Evolutionary conservation across 2,888 invertebrate genomes (phyloP).

Genomic region (Carpatolechia fugitivella): DNA sequence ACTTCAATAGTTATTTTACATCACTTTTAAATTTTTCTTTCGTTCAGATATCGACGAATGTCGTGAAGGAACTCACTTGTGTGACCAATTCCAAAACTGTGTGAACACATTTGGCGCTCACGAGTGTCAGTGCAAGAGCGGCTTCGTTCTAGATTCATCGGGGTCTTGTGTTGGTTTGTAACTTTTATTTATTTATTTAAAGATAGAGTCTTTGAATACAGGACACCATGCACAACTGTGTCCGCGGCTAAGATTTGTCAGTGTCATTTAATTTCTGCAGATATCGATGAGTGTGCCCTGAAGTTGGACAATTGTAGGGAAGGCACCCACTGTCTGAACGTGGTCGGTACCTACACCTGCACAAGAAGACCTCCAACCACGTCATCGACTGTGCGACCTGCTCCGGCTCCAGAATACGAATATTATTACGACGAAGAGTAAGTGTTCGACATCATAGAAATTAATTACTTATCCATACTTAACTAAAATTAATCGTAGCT

Average conservation of each 20-base stretch:
- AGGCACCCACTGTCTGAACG: slow-evolving; percentile 89
- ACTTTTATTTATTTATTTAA: background rate
- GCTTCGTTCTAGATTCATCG: slow-evolving; percentile 62
- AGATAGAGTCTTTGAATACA: background rate
- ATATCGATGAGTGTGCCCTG: slow-evolving; percentile 83
- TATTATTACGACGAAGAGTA: slow-evolving; percentile 61
- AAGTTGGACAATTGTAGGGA: slow-evolving; percentile 66
- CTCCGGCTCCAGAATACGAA: slow-evolving; percentile 51
- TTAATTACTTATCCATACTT: background rate
- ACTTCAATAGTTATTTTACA: background rate
- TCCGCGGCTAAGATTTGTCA: background rate
- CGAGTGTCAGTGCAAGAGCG: slow-evolving; percentile 72
- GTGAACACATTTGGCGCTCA: slow-evolving; percentile 74
- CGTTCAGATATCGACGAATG: slow-evolving; percentile 92
- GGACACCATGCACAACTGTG: too few relatives aligned
- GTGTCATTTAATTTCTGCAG: slow-evolving; percentile 45
- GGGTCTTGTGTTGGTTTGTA: slow-evolving; percentile 66
- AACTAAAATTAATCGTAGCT: background rate
- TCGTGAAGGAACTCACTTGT: slow-evolving; percentile 66
- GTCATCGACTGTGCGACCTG: slow-evolving; percentile 25
- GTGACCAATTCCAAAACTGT: slow-evolving; percentile 72
- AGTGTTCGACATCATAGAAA: slow-evolving; percentile 27
- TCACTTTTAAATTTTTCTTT: background rate
- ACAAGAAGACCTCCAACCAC: slow-evolving; percentile 52
- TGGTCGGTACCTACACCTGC: slow-evolving; percentile 94